Base-by-base conservation (phyloP, 92 coral and sea anemone genomes). In the Phenganax subtilis region DNA sequence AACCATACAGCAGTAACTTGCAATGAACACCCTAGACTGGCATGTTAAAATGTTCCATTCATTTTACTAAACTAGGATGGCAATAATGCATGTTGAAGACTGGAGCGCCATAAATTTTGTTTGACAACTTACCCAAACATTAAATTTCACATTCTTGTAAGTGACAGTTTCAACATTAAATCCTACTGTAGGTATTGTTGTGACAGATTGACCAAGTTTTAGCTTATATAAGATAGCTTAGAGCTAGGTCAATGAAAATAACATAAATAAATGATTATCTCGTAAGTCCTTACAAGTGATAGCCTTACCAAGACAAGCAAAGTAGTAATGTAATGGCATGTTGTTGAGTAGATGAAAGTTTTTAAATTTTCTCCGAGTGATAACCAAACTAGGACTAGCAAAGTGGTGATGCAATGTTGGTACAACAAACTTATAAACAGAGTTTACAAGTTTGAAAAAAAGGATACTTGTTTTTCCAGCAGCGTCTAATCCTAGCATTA, bases 401-500 rank as follows among this genome's bases (percentile, higher is more conserved):
- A 37, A 37, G 47, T 37, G 5, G 47, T 37, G 47, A 37, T 5
- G 47, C 47, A 37, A 5, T 37, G 25, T 20, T 20, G 25, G 25
- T 20, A 20, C 25, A 20, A 20, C 25, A 20, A 20, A 20, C 25
- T 37, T 37, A 37, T 37, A 20, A 51, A 64, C 29, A 9, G 60
- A n/a, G 44, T 72, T 17, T 20, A 12, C 20, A 6, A 31, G 51
- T 8, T 56, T 66, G n/a, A 15, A 16, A 55, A 20, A 83, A 91
- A 93, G 93, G 97, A 93, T 93, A 93, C 97, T 93, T 8, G 97
- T 93, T 89, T 93, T 93, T 76, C 97, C 97, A 30, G 97, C 96
- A 27, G 97, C 97, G 86, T 93, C 97, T 54, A 93, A 84, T 9
- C 97, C 97, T 64, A 93, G 75, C 97, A 93, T 93, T 75, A 93